Conservation (phyloP, 92 coral and sea anemone genomes). For the Umimayanthus kanabou region DNA sequence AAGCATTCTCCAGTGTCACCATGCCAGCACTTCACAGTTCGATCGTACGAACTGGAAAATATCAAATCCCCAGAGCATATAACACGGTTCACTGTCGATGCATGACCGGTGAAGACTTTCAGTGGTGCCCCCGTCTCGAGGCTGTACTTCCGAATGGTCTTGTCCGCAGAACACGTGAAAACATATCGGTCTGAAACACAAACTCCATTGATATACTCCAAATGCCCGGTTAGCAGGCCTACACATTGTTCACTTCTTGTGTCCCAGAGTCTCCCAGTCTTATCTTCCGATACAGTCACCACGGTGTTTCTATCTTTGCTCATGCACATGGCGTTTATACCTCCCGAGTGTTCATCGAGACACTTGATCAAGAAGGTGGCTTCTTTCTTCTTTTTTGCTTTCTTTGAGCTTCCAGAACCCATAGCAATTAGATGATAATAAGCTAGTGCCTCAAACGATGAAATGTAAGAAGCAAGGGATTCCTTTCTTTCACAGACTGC, state of each 20-base stretch:
- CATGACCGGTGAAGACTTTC: conserved; percentile 75
- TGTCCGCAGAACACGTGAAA: conserved; percentile 90
- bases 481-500: conserved; percentile 18
- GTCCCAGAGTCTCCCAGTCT: conserved; percentile 94
- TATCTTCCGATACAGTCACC: conserved; percentile 90
- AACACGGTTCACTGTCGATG: conserved; percentile 76
- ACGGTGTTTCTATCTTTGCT: conserved; percentile 81
- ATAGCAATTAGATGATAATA: conserved; percentile 31
- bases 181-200: conserved; percentile 89
- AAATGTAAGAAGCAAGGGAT: not conserved
- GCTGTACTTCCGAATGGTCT: conserved; percentile 88
- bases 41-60: conserved; percentile 95
- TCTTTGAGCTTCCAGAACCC: conserved; percentile 93
- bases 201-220: conserved; percentile 69
- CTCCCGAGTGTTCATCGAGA: conserved; percentile 67
- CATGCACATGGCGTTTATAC: conserved; percentile 83
- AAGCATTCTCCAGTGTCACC: conserved; percentile 85
- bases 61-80: conserved; percentile 81
- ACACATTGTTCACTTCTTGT: conserved; percentile 84
- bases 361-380: conserved; percentile 59
- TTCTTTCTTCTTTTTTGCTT: conserved; percentile 67
- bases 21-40: conserved; percentile 90
- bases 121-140: conserved; percentile 74
- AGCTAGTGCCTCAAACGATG: conserved; percentile 4
- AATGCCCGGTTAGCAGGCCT: conserved; percentile 80